Conservation (phyloP, 2,797 vertebrate species). For the Tolypeutes matacus region DNA sequence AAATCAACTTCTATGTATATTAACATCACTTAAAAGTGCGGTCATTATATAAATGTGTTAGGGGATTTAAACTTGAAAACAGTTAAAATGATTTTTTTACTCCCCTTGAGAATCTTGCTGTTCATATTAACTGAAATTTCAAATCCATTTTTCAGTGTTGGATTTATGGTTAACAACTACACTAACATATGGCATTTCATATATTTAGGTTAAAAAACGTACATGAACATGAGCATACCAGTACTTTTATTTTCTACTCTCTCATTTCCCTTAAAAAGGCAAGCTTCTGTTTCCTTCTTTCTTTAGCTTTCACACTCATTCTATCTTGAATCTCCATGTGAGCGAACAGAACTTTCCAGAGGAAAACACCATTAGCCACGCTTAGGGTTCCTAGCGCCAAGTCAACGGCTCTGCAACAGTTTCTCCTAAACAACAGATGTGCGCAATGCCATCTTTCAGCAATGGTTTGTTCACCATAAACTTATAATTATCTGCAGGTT, state of each 20-base stretch:
- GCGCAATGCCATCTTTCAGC: slow-evolving; percentile 61
- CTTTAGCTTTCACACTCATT: slow-evolving; percentile 28
- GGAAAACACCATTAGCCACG: slow-evolving; percentile 69
- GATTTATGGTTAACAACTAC: slow-evolving; percentile 68
- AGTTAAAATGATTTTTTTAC: slow-evolving; percentile 45
- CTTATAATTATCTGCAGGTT: slow-evolving; percentile 68
- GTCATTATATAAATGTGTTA: neutral
- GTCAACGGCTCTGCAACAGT: slow-evolving; percentile 50
- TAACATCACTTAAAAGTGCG: neutral
- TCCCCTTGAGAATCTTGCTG: slow-evolving; percentile 32
- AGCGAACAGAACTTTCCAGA: slow-evolving; percentile 56
- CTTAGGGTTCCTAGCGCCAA: slow-evolving; percentile 63
- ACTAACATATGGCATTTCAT: neutral
- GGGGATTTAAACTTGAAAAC: slow-evolving; percentile 33
- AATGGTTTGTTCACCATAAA: slow-evolving; percentile 74
- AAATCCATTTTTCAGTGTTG: slow-evolving; percentile 51
- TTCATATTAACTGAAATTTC: slow-evolving; percentile 41
- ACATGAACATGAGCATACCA: neutral
- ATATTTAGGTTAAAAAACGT: neutral
- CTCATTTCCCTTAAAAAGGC: neutral
- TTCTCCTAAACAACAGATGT: slow-evolving; percentile 75
- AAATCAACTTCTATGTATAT: neutral
- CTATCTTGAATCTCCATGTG: slow-evolving; percentile 54
- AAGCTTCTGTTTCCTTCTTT: slow-evolving; percentile 14
- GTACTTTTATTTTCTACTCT: neutral